Evolutionary conservation across 2,113 vertebrate genomes (phyloP).

Genomic region (Capreolus pygargus): DNA sequence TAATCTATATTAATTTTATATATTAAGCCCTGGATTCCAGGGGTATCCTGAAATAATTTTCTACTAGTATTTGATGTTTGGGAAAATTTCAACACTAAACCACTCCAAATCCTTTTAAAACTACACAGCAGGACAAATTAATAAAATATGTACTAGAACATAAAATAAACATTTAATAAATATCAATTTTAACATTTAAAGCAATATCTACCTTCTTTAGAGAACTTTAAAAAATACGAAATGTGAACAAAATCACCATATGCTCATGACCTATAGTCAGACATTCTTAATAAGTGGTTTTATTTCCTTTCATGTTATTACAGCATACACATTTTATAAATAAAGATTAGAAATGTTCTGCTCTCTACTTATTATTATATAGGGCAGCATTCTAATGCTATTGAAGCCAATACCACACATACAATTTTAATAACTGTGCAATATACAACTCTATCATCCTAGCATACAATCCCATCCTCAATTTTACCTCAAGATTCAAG

Average conservation of each 20-base stretch:
- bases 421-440: not conserved
- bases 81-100: not conserved
- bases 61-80: not conserved
- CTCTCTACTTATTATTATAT: not conserved
- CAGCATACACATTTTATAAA: not conserved
- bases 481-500: not conserved
- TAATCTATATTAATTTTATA: not conserved
- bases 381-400: not conserved
- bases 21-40: not conserved
- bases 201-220: not conserved
- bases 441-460: not conserved
- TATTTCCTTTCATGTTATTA: not conserved
- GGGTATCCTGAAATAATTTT: not conserved
- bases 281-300: not conserved
- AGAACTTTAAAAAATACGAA: not conserved
- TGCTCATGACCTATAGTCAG: not conserved
- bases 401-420: not conserved
- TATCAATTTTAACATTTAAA: not conserved
- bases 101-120: not conserved
- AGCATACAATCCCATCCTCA: not conserved
- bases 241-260: not conserved
- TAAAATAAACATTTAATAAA: not conserved
- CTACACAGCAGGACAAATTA: not conserved
- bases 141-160: not conserved
- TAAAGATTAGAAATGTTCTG: not conserved